These are phyloP conservation scores for Chrysotoxum bicinctum DNA, from an alignment of 2,888 invertebrate species.

Conservation along the genomic window DNA sequence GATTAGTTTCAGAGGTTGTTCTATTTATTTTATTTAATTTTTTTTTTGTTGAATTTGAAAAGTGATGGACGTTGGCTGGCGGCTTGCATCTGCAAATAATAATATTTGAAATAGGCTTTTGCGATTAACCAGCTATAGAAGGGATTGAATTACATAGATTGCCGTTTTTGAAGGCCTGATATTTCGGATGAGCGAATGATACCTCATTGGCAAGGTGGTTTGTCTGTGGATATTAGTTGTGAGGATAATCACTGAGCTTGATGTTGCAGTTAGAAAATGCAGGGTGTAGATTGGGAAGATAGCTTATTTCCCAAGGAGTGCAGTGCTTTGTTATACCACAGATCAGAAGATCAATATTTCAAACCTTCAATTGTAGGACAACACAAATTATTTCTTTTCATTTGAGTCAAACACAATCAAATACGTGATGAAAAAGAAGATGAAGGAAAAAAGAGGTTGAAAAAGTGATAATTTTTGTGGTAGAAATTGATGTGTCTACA, in stretches of 20 bases:
- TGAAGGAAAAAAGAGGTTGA: too few species aligned
- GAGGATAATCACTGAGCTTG: neutral
- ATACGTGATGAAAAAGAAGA: too few species aligned
- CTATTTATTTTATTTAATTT: neutral
- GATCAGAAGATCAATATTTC: too few species aligned
- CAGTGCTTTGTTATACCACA: too few species aligned
- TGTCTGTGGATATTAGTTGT: neutral
- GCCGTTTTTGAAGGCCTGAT: neutral
- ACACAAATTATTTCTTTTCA: too few species aligned
- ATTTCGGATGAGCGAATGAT: neutral
- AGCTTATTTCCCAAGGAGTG: too few species aligned
- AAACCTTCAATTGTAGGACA: too few species aligned
- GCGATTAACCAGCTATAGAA: neutral
- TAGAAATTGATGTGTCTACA: too few species aligned
- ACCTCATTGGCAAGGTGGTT: neutral
- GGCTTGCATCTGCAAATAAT: neutral
- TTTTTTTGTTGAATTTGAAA: neutral
- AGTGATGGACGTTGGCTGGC: neutral
- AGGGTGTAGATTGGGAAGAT: too few species aligned
- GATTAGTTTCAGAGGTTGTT: constrained; percentile 28
- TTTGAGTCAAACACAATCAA: too few species aligned
- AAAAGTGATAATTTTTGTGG: too few species aligned
- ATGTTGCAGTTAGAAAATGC: too few species aligned
- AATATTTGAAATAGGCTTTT: constrained; percentile 3
- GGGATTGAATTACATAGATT: constrained; percentile 3